These are phyloP conservation scores for Pardosa pseudoannulata DNA, from an alignment of 2,888 invertebrate species.

Conservation along the genomic window DNA sequence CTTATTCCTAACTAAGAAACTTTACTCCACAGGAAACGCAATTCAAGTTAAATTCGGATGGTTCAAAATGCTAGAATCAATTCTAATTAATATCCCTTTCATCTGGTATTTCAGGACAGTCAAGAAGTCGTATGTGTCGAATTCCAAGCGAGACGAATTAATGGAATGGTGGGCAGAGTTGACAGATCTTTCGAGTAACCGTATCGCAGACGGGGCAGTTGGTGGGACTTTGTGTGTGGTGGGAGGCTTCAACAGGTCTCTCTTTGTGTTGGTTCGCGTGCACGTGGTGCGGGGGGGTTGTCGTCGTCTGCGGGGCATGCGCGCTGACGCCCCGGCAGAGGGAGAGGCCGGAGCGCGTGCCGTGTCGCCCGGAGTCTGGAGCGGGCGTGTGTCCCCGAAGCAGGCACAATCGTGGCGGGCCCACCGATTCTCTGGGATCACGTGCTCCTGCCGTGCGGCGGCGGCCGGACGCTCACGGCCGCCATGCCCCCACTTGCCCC, in stretches of 20 bases:
- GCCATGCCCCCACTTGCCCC: conserved; percentile 61
- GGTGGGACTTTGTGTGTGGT: background rate
- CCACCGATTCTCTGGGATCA: conserved; percentile 72
- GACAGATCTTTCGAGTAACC: no score
- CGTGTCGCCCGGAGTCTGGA: background rate
- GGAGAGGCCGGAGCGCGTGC: background rate
- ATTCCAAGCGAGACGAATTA: no score
- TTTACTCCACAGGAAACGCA: no score
- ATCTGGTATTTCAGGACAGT: no score
- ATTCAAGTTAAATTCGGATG: no score
- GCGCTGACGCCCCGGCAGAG: background rate
- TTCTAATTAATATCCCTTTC: no score
- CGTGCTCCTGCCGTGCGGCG: conserved; percentile 72
- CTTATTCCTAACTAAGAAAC: no score
- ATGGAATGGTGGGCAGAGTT: no score
- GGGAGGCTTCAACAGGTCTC: conserved; percentile 5
- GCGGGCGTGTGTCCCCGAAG: conserved; percentile 2
- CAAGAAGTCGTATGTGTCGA: no score
- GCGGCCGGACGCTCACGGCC: conserved; percentile 43
- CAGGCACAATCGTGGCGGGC: conserved; percentile 63
- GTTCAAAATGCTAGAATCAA: no score
- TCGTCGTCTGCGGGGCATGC: background rate
- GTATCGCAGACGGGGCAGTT: no score
- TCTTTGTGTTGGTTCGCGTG: conserved; percentile 7
- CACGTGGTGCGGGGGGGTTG: conserved; percentile 20